Percentiles rank a stretch among this genome's conserved stretches.
Conservation (phyloP, 2,797 vertebrate species). For the Arctocebus calabarensis region DNA sequence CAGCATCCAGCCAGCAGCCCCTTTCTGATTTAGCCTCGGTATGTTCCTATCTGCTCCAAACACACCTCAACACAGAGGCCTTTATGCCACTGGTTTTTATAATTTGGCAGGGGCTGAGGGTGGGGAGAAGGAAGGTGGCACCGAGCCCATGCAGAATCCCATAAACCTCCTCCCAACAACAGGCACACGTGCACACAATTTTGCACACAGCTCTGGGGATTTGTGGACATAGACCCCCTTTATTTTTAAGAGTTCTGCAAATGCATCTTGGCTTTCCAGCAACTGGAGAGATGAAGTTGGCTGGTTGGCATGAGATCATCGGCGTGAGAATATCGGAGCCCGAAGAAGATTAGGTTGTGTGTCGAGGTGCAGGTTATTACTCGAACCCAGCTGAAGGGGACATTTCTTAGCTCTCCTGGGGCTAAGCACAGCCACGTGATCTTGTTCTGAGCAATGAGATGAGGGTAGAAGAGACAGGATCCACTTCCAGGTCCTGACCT, state of each 20-base stretch:
- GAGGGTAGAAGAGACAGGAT: not conserved
- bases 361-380: not conserved
- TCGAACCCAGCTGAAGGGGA: fast-evolving
- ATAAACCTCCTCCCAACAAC: not conserved
- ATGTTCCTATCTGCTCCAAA: not conserved
- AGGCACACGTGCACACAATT: not conserved
- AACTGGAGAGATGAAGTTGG: not conserved
- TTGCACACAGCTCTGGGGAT: not conserved
- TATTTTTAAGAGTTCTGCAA: not conserved
- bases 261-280: not conserved
- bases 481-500: not conserved
- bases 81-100: not conserved
- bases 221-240: not conserved
- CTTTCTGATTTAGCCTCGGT: not conserved
- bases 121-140: not conserved
- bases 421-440: not conserved
- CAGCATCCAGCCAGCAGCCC: too few relatives aligned
- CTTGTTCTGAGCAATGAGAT: not conserved
- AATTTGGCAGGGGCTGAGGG: not conserved
- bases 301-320: not conserved
- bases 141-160: fast-evolving
- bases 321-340: not conserved
- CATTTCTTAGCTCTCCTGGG: not conserved
- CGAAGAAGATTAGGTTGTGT: not conserved
- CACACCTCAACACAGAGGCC: not conserved